phyloP scores from a whole-genome alignment of 2,888 invertebrate genomes.

The Blomia tropicalis region DNA sequence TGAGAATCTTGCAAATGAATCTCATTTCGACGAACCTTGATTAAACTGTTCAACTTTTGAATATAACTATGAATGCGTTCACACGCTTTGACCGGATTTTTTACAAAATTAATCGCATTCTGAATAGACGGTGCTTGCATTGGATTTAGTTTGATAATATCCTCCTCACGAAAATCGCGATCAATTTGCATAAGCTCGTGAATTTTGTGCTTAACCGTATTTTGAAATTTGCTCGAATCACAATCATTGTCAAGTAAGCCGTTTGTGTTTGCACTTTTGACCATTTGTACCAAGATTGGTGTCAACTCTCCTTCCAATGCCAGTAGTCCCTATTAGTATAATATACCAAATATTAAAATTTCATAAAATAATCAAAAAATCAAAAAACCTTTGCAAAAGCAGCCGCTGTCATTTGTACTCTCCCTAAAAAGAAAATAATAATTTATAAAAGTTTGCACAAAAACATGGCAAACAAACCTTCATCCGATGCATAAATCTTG shows the following conservation, averaged over 20 bases:
- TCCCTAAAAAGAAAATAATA: constrained; percentile 38
- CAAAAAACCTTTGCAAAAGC: constrained; percentile 71
- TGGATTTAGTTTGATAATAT: constrained; percentile 74
- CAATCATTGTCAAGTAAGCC: constrained; percentile 87
- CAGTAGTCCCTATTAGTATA: constrained; percentile 51
- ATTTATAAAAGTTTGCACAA: neutral
- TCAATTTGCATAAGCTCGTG: constrained; percentile 83
- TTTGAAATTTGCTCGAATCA: constrained; percentile 85
- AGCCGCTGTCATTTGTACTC: constrained; percentile 99
- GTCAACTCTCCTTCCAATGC: constrained; percentile 96
- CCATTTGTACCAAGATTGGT: constrained; percentile 95
- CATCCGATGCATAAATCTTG: constrained; percentile 98
- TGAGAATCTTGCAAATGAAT: constrained; percentile 77
- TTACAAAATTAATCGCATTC: constrained; percentile 80
- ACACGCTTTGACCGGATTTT: constrained; percentile 86
- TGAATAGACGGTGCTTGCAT: constrained; percentile 60
- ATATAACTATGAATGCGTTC: constrained; percentile 73
- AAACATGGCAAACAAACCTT: constrained; percentile 46
- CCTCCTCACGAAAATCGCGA: constrained; percentile 64
- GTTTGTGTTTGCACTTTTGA: constrained; percentile 89
- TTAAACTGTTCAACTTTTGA: constrained; percentile 65
- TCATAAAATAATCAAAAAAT: neutral
- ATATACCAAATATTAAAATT: neutral
- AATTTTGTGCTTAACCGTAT: constrained; percentile 83
- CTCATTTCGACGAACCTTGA: constrained; percentile 68